These are phyloP conservation scores for Cylas formicarius DNA, from an alignment of 1,140 invertebrate genomes.

Conservation along the genomic window DNA sequence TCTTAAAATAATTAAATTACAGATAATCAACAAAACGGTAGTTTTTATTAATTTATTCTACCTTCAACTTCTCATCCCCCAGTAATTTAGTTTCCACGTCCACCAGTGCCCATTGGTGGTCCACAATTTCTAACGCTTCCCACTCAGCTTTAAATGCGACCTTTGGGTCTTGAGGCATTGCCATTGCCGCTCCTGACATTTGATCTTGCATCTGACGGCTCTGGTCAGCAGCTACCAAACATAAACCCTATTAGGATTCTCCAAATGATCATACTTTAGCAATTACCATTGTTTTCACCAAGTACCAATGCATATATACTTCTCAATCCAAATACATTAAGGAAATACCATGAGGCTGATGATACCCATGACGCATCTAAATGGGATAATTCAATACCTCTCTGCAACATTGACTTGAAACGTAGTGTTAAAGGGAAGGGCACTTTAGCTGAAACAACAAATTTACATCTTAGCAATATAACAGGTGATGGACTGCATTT, in stretches of 20 bases:
- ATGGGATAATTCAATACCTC: slow-evolving; percentile 91
- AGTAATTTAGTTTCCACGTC: slow-evolving; percentile 54
- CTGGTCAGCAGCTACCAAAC: slow-evolving; percentile 71
- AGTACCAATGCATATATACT: slow-evolving; percentile 97
- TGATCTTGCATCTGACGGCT: slow-evolving; percentile 96
- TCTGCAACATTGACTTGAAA: slow-evolving; percentile 98
- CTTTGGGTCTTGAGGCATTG: slow-evolving; percentile 95
- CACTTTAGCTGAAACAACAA: slow-evolving; percentile 63
- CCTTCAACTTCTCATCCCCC: slow-evolving; percentile 16
- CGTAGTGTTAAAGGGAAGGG: slow-evolving; percentile 96
- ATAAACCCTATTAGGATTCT: too few species aligned
- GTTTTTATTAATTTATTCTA: too few species aligned
- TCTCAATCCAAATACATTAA: slow-evolving; percentile 97
- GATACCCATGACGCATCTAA: slow-evolving; percentile 99
- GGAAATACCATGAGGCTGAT: slow-evolving; percentile 99
- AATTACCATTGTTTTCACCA: slow-evolving; percentile 89
- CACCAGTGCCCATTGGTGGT: slow-evolving; percentile 84
- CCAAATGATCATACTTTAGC: slow-evolving; percentile 38
- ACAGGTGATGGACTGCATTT: slow-evolving; percentile 23
- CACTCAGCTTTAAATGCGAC: slow-evolving; percentile 98
- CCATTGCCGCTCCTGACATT: slow-evolving; percentile 94
- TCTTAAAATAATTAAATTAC: too few species aligned
- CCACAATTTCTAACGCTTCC: slow-evolving; percentile 95
- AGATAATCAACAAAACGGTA: too few species aligned
- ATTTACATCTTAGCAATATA: slow-evolving; percentile 4